A percentile compares a stretch with the other conserved stretches of the same genome.
Conservation (phyloP, 1,140 invertebrate genomes). For the Pseudomyrmex gracilis region DNA sequence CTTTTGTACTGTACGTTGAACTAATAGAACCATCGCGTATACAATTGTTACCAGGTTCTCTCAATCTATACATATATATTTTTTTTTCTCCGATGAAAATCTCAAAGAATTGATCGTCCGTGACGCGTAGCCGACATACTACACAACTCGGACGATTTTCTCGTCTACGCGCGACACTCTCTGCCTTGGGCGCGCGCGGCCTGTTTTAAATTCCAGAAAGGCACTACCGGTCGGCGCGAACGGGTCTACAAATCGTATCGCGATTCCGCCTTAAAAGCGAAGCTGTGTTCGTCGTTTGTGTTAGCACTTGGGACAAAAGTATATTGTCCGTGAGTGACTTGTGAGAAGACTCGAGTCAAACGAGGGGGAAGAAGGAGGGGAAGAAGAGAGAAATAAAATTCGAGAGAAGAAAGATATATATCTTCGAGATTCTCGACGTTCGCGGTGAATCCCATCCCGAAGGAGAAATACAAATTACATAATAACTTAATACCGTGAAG, state of each 20-base stretch:
- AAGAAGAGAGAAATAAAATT: no score
- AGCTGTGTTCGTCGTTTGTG: constrained; percentile 71
- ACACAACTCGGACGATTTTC: constrained; percentile 18
- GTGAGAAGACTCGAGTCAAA: not conserved
- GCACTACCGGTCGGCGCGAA: not conserved
- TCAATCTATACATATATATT: no score
- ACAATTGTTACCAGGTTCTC: constrained; percentile 16
- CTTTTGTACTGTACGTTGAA: no score
- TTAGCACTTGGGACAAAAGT: constrained; percentile 54
- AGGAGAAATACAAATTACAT: no score
- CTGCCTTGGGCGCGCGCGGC: not conserved
- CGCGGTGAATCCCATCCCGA: not conserved
- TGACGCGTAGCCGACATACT: not conserved
- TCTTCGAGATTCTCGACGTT: constrained; percentile 33
- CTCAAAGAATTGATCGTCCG: not conserved
- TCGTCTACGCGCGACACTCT: not conserved
- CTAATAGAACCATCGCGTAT: not conserved
- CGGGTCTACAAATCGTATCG: constrained; percentile 28
- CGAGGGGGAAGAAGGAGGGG: no score
- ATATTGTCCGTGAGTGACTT: constrained; percentile 62
- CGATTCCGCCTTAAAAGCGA: constrained; percentile 72
- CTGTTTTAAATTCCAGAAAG: constrained; percentile 44
- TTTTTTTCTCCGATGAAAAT: constrained; percentile 32
- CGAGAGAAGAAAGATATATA: not conserved
- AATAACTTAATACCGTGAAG: no score